These are phyloP conservation scores for Antechinus stuartii DNA, from an alignment of 2,113 vertebrate species.

Conservation along the genomic window DNA sequence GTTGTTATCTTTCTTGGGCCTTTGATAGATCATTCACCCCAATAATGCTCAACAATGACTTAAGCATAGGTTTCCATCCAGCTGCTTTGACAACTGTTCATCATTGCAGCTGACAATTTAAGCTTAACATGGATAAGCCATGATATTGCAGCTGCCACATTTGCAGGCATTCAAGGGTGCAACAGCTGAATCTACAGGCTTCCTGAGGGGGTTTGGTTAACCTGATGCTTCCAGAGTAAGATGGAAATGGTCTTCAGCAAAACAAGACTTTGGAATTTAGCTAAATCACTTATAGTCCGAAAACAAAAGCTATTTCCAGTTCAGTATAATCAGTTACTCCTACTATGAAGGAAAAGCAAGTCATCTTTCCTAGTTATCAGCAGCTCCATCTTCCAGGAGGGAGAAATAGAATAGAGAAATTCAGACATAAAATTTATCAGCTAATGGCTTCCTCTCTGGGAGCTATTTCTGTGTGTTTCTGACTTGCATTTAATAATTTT, in stretches of 20 bases:
- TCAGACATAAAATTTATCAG: conserved; percentile 7
- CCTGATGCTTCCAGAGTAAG: background rate
- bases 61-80: conserved; percentile 18
- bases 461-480: conserved; percentile 41
- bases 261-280: conserved; percentile 27
- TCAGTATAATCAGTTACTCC: conserved; percentile 26
- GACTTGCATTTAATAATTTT: conserved; percentile 46
- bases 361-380: conserved; percentile 55
- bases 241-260: conserved; percentile 33
- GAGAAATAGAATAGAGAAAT: conserved; percentile 58
- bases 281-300: conserved; percentile 22
- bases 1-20: background rate
- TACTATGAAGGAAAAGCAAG: conserved; percentile 38
- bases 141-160: conserved; percentile 41
- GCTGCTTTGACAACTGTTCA: conserved; percentile 58
- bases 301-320: conserved; percentile 8
- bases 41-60: conserved; percentile 28
- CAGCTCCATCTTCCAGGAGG: conserved; percentile 25
- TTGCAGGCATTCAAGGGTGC: background rate
- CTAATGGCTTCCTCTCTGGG: conserved; percentile 52
- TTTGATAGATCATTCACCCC: conserved; percentile 6
- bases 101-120: conserved; percentile 2
- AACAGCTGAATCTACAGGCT: background rate
- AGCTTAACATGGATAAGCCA: conserved; percentile 49
- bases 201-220: background rate